Base-by-base conservation (phyloP, 2,888 invertebrate genomes). In the Pristionchus japonicus region DNA sequence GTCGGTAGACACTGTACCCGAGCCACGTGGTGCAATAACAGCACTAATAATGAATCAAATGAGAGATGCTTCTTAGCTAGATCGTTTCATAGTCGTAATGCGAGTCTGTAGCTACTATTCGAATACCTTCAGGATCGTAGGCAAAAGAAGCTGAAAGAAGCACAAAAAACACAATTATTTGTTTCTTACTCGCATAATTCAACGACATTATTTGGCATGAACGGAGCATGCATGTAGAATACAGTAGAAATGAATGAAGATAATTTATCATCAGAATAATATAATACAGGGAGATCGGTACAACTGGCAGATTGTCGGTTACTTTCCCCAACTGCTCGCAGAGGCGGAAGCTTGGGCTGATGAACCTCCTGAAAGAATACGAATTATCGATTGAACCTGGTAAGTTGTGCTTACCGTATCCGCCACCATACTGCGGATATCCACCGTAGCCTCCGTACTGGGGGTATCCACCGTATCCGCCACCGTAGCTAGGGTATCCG, bases 391-490 rank as follows among this genome's bases (percentile, higher is more conserved):
- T 40, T 27, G 23, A 31, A 27, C 3, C 13, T 31, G 1, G 23
- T 7, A 27, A 7, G 27, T 64, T 0, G 0, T 1, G 6, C 27
- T 13, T 31, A 64, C 64, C 27, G 64, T 64, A 64, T n/a, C 64
- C 64, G 1, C 64, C 64, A 3, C 64, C 64, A 31, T 64, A 64
- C 6, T 27, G 23, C 27, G 64, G 64, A 7, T 64, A 64, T 64
- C 64, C 64, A 31, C 64, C 64, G 31, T 64, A 64, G 1, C 64
- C 64, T 11, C 64, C 64, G 64, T 64, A 64, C 23, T 23, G 17
- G n/a, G 64, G 64, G 23, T 64, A 64, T 13, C 64, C 64, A 64
- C 64, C 64, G 64, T 64, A 64, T n/a, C 64, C 64, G n/a, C 64
- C 64, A 27, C 64, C 64, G 64, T 64, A 64, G 9, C 31, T n/a